Conservation (phyloP, 2,113 vertebrate genomes). For the Sclerurus mexicanus region DNA sequence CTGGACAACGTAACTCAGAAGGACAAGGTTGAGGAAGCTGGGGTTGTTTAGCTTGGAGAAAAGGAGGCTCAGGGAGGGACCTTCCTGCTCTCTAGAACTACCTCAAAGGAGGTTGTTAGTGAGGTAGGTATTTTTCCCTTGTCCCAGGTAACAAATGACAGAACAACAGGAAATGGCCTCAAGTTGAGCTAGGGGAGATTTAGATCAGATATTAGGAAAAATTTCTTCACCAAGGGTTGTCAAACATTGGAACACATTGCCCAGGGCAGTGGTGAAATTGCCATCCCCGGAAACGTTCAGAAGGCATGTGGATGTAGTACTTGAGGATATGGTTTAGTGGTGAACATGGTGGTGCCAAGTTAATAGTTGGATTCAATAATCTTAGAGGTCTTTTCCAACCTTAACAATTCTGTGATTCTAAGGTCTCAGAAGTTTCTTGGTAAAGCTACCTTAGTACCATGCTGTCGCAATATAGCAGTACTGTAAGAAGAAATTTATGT, state of each 20-base stretch:
- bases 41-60: background rate
- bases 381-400: background rate
- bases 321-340: background rate
- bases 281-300: background rate
- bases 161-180: background rate
- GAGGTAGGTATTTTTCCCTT: background rate
- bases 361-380: background rate
- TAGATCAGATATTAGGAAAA: background rate
- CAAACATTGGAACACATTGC: background rate
- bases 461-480: background rate
- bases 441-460: background rate
- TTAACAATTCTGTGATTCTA: rapidly evolving
- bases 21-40: background rate
- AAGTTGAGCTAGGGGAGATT: background rate
- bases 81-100: background rate
- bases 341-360: background rate
- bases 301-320: background rate
- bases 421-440: background rate
- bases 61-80: rapidly evolving
- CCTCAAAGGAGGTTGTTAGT: background rate
- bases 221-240: background rate
- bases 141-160: background rate
- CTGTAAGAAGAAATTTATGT: background rate
- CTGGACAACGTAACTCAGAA: background rate
- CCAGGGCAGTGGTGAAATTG: background rate